Evolutionary conservation across 2,888 invertebrate genomes (phyloP).

Genomic region (Amphipoea oculea): DNA sequence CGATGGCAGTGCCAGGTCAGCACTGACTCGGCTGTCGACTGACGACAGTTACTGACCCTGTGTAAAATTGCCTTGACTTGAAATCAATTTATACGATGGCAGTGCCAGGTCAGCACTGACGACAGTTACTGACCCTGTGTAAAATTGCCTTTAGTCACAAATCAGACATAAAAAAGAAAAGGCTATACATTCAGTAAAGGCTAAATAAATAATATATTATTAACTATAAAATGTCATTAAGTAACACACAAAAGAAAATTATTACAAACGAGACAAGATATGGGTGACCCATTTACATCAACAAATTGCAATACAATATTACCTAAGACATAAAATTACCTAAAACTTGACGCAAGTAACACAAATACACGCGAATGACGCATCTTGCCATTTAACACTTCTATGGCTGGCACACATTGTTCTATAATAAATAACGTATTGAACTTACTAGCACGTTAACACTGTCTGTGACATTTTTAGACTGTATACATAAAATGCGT

Average conservation of each 20-base stretch:
- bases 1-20: no score
- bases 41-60: no score
- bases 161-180: background rate
- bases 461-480: constrained; percentile 68
- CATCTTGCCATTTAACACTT: constrained; percentile 60
- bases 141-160: no score
- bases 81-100: no score
- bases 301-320: constrained; percentile 30
- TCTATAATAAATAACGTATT: constrained; percentile 68
- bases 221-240: background rate
- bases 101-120: no score
- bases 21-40: no score
- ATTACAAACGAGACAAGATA: constrained; percentile 19
- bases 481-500: constrained; percentile 62
- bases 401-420: constrained; percentile 63
- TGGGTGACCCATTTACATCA: constrained; percentile 52
- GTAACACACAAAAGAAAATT: constrained; percentile 15
- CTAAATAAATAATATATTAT: background rate
- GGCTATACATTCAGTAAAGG: background rate
- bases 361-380: constrained; percentile 56
- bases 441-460: constrained; percentile 65
- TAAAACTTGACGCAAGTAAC: constrained; percentile 53
- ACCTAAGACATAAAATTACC: constrained; percentile 50
- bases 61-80: no score
- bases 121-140: no score